Conservation (phyloP, 2,888 invertebrate genomes). For the Cephus spinipes region DNA sequence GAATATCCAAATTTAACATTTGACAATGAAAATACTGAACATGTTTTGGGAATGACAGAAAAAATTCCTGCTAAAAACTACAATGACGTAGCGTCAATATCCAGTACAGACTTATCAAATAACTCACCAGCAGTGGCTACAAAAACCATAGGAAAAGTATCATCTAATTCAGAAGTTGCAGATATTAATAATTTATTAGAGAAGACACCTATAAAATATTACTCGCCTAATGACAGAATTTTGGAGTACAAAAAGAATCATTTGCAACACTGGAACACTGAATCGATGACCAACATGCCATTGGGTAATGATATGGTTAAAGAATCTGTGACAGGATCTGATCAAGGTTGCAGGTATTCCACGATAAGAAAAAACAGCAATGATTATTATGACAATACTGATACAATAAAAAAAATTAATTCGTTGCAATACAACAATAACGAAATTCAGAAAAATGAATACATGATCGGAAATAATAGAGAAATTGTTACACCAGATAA, state of each 20-base stretch:
- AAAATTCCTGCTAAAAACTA: background rate
- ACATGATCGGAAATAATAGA: background rate
- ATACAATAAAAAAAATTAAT: background rate
- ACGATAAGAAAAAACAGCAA: background rate
- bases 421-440: background rate
- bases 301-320: background rate
- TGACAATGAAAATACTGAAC: background rate
- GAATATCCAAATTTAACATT: background rate
- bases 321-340: conserved; percentile 2
- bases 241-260: conserved; percentile 43
- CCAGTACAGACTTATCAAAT: background rate
- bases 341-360: background rate
- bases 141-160: background rate
- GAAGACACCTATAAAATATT: conserved; percentile 43
- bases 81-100: background rate
- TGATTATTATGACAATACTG: background rate
- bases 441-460: background rate
- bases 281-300: background rate
- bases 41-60: background rate
- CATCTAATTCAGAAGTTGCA: background rate
- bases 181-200: conserved; percentile 8
- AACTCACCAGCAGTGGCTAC: background rate
- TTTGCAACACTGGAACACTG: background rate
- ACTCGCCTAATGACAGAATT: conserved; percentile 40
- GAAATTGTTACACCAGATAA: background rate